Base-by-base conservation (phyloP, 2,797 vertebrate species). In the Strix occidentalis region DNA sequence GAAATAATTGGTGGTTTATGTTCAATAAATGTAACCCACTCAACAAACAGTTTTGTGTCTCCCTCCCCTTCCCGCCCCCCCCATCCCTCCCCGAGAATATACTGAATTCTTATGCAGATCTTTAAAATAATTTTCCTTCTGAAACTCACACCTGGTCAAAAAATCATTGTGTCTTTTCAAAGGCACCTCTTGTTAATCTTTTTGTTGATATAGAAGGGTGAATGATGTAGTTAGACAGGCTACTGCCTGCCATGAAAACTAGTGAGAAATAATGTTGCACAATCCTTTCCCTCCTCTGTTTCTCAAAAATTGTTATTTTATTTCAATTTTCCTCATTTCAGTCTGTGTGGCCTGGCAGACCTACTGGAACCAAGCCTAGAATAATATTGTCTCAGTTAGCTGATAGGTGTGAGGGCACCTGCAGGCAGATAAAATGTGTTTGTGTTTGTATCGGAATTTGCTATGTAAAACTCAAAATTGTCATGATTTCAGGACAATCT, bases 391-490 rank as follows among this genome's bases (percentile, higher is more conserved):
- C 83, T 88, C 76, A 70, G 92, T 60, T 81, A 94, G 79, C 51
- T 89, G 93, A 91, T 93, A 92, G 93, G 95, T 96, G 96, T 84
- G 84, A 94, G 95, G 92, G 89, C 89, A 96, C 93, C 96, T 96
- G 93, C 83, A 76, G 89, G 74, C 82, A 87, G 91, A 94, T 88
- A 96, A 94, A 94, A 88, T 53, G 20, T 65, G 68, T 86, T 95
- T 91, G 65, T 84, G 50, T 93, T 83, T 63, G 20, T 86, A 60
- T 46, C 92, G 90, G 56, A 79, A 93, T 91, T 90, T 41, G 48
- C 63, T 90, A 5, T 14, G 37, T 82, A 92, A 89, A 82, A 53
- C 77, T 81, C 37, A 31, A 81, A 90, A 91, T 82, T 77, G 72
- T 92, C 69, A 19, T 17, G 57, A 82, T 93, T 95, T 96, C 83